These are phyloP conservation scores for Poecilia latipinna DNA, from an alignment of 2,113 vertebrate species.

Conservation along the genomic window DNA sequence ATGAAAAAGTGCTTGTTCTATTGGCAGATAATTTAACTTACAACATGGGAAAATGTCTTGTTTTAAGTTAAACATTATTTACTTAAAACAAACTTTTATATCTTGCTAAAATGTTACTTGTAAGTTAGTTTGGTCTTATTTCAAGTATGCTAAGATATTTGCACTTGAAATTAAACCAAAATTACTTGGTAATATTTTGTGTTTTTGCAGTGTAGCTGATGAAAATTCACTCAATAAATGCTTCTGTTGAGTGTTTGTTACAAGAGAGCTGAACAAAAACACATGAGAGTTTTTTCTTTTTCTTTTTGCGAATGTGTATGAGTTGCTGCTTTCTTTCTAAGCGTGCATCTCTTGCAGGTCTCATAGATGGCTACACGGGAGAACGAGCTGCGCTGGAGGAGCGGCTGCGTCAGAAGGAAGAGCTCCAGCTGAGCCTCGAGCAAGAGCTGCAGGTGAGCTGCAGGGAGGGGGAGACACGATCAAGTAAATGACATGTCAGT, in stretches of 20 bases:
- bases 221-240: not conserved
- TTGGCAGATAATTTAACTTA: too few relatives aligned
- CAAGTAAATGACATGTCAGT: not conserved
- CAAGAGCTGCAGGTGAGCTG: constrained; percentile 84
- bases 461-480: constrained; percentile 14
- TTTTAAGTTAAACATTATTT: too few relatives aligned
- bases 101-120: too few relatives aligned
- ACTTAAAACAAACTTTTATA: too few relatives aligned
- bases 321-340: not conserved
- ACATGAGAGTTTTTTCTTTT: not conserved
- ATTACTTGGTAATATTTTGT: too few relatives aligned
- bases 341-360: constrained; percentile 69
- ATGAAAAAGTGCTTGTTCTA: too few relatives aligned
- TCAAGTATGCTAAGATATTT: too few relatives aligned
- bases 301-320: not conserved
- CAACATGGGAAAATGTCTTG: too few relatives aligned
- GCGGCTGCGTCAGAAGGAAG: constrained; percentile 87
- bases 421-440: constrained; percentile 87
- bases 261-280: not conserved
- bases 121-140: too few relatives aligned
- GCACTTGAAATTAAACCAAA: too few relatives aligned
- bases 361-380: constrained; percentile 94
- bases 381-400: constrained; percentile 89
- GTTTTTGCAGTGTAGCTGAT: too few relatives aligned
- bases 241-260: not conserved